Base-by-base conservation (phyloP, 2,797 vertebrate species). In the Steatocranus sp. region DNA sequence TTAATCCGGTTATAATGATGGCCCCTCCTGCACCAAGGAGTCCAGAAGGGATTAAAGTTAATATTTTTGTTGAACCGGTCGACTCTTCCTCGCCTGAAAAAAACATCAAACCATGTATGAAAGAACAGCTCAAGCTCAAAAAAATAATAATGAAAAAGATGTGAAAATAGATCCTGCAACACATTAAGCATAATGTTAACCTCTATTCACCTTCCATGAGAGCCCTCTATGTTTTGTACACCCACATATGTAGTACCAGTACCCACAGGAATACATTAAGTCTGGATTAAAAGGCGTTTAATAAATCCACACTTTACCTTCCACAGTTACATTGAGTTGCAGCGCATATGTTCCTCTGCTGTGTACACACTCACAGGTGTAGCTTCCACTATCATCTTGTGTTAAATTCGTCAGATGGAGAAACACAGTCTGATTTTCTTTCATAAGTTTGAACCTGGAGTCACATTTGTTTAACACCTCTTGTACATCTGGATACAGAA, bases 351-450 rank as follows among this genome's bases (percentile, higher is more conserved):
- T 43, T 30, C 85, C n/a, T 4, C 14, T 17, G 14, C 3, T 0
- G 14, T 18, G 10, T 38, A 3, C 1, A 54, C 88, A 86, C 8
- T 82, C 5, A 46, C 92, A 93, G 18, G 34, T 73, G 85, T 83
- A 85, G 51, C 17, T 20, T 30, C 88, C 90, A 11, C 38, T 75
- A 3, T 91, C 90, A 11, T 30, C 79, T 79, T 74, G 8, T 32
- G 41, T 81, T 58, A 91, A 74, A 20, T 30, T 8, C 0, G 1
- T 86, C 79, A 91, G 63, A 3, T 54, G 74, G 9, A 94, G 83
- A 15, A 86, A 86, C 1, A 88, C 12, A 8, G 27, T 70, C 7
- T 50, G 15, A 12, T 58, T 84, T 3, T 75, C 8, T 4, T 1
- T 8, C 4, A 6, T 11, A 0, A 93, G 63, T 7, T 3, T 83